These are phyloP conservation scores for Ancistrus triradiatus DNA, from an alignment of 2,113 vertebrate genomes.

Conservation along the genomic window DNA sequence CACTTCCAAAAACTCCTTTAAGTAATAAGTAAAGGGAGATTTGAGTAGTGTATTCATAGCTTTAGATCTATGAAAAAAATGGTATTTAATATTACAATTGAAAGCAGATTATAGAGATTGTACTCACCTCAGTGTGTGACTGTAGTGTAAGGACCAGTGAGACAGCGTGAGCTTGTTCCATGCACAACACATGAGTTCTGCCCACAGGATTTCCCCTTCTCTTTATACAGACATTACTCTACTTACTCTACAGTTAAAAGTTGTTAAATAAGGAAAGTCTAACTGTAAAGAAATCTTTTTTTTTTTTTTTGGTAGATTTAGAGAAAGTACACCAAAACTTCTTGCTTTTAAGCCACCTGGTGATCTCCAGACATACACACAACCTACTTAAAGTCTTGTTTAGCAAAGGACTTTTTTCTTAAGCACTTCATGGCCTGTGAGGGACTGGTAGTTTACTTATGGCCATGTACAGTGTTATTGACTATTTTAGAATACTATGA, in stretches of 20 bases:
- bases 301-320: background rate
- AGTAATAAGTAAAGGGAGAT: too few species aligned
- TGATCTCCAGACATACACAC: too few species aligned
- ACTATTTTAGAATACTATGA: too few species aligned
- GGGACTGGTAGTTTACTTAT: too few species aligned
- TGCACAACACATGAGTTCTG: conserved; percentile 13
- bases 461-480: too few species aligned
- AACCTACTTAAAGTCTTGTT: too few species aligned
- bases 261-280: conserved; percentile 45
- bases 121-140: conserved; percentile 55
- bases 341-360: background rate
- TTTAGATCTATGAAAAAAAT: too few species aligned
- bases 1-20: background rate
- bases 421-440: too few species aligned
- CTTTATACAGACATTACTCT: background rate
- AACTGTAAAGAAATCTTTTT: background rate
- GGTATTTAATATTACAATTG: background rate
- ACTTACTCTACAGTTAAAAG: background rate
- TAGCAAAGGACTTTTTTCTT: too few species aligned
- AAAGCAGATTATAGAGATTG: conserved; percentile 4
- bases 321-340: conserved; percentile 10
- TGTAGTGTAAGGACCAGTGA: conserved; percentile 43
- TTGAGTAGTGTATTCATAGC: too few species aligned
- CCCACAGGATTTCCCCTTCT: conserved; percentile 35
- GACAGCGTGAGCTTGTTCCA: conserved; percentile 36